Evolutionary conservation across 2,113 vertebrate species (phyloP), one percentile per base, ranked within the genome.

Genomic region (Prionailurus bengalensis): DNA sequence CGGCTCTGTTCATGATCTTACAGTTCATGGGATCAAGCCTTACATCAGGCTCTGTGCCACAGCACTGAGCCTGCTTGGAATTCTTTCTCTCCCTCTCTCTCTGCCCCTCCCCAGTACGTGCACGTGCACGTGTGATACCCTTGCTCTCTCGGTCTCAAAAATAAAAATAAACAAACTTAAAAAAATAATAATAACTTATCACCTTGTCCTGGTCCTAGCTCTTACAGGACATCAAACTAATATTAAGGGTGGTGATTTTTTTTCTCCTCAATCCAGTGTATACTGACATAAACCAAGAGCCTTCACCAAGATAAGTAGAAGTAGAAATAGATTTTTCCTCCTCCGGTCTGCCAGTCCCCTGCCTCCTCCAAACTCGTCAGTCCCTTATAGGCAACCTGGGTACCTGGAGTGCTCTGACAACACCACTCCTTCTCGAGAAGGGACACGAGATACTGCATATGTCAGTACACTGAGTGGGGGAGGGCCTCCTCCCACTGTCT

Each of bases 401-500:
- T 23, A 25, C 19, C 73, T 31, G 2, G 23, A 14, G 27, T 25
- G 33, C 21, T 48, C 3, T 29, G 33, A 23, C 1, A 12, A 3
- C 1, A 36, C 39, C 11, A 9, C 11, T 65, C 7, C 29, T 48
- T 17, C 36, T 4, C 3, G 36, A 58, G 17, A 68, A 65, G 55
- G 63, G 12, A 17, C 9, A 36, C 7, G 4, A 45, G 7, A n/a
- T 1, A 4, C 5, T 15, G 19, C 14, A 0, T 1, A 29, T 2
- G 21, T 29, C 33, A 4, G 12, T 7, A 7, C 3, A 1, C 19
- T 2, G 48, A 71, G n/a, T 4, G 8, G 7, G 10, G 4, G 8
- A 4, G 7, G n/a, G 29, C 17, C 17, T 25, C 21, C 4, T 61
- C 25, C 39, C 21, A 29, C 73, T 7, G 15, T 3, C 1, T 12